A percentile compares a stretch with the other conserved stretches of the same genome.
These are phyloP conservation scores for Ia io DNA, from an alignment of 2,113 vertebrate genomes.

Conservation along the genomic window DNA sequence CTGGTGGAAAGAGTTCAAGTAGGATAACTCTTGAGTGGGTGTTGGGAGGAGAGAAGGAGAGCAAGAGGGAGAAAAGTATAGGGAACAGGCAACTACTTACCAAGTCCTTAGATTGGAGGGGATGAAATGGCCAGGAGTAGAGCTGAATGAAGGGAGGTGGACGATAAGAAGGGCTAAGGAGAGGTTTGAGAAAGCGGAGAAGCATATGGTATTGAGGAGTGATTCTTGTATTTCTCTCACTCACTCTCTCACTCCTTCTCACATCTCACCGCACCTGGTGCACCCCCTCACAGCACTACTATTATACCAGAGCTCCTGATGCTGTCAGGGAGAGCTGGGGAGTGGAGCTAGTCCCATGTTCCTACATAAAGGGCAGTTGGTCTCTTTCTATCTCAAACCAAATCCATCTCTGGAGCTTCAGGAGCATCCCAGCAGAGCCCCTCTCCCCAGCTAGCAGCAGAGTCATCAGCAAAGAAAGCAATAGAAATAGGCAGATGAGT, in stretches of 20 bases:
- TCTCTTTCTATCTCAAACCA: slow-evolving; percentile 15
- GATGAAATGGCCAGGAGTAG: neutral
- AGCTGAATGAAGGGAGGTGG: neutral
- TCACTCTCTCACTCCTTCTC: neutral
- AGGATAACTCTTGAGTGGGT: neutral
- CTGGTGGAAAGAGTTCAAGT: slow-evolving; percentile 38
- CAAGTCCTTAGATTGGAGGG: neutral
- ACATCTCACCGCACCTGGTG: neutral
- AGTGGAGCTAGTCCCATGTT: neutral
- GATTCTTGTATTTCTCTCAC: neutral
- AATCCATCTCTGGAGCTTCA: slow-evolving; percentile 14
- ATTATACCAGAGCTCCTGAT: neutral
- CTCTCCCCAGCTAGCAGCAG: neutral
- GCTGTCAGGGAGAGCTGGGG: neutral
- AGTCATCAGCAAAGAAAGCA: neutral
- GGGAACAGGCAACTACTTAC: neutral
- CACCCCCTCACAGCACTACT: neutral
- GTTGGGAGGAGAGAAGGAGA: neutral
- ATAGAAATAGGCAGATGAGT: neutral
- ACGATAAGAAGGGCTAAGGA: neutral
- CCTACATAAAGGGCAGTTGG: neutral
- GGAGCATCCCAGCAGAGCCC: neutral
- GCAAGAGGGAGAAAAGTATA: neutral
- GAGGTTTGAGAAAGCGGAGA: neutral
- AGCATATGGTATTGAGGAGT: neutral